Base-by-base conservation (phyloP, 1,140 invertebrate species). In the Drosophila trapezifrons region DNA sequence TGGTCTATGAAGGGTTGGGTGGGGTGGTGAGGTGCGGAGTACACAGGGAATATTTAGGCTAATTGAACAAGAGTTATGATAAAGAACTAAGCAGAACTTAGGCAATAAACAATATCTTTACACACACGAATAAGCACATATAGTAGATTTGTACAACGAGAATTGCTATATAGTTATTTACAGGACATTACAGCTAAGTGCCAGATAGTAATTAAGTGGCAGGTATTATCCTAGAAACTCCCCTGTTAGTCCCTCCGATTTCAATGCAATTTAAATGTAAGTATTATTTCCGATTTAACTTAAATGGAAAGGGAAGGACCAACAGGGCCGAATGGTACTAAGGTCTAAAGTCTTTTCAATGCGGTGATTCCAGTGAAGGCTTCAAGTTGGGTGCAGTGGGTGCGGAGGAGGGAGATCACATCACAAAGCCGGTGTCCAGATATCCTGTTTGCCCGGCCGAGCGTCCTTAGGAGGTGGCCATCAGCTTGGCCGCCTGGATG, bases 401-500 rank as follows among this genome's bases (percentile, higher is more conserved):
- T 47, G 65, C 35, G 64, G 42, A 46, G 43, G 42, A 35, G 42
- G 66, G 65, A 70, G 67, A 71, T 46, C 56, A 87, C 80, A 89
- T 89, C 83, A 87, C 67, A 70, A 67, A 60, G 62, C 47, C 66
- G 20, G 46, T 20, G 25, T 15, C 40, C 18, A 49, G n/a, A 20
- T 25, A 20, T 32, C 54, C 37, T 35, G 15, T 12, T 12, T 6
- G 22, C n/a, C 4, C 46, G 22, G 27, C 9, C 2, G 49, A 15
- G 29, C 15, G 43, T 13, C 45, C 56, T 72, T 95, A 96, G 79
- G 96, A 96, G n/a, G 95, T 96, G 3, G 96, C 95, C 93, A 96
- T 95, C 56, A 96, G 92, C 83, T 96, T 96, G 18, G 96, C 95
- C 43, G 96, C 95, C 43, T 95, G 95, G 17, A 96, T 96, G 38